Base-by-base conservation (phyloP, 2,797 vertebrate species). In the Trematomus bernacchii region DNA sequence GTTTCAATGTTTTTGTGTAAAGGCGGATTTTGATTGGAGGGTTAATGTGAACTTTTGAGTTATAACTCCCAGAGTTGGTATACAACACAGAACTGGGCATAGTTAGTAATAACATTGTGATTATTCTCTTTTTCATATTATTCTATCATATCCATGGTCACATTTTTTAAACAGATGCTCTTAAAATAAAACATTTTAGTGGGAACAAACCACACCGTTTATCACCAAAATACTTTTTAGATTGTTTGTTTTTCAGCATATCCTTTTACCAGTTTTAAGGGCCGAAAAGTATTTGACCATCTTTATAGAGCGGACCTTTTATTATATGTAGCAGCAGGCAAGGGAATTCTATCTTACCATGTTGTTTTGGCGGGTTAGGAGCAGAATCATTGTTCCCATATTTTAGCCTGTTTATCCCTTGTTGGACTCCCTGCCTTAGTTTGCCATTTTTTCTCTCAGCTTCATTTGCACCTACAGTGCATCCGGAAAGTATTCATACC, bases 181-280 rank as follows among this genome's bases (percentile, higher is more conserved):
- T 16, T 43, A 14, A 51, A 21, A 2, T 4, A 6, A 14, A 33
- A n/a, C 8, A 37, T 21, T 9, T 18, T 14, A 54, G 12, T 19
- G 8, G 42, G 18, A 14, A 10, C 44, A 10, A 19, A 54, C 50
- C 50, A 47, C 19, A 30, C 23, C 51, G 15, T 37, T 37, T 37
- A 37, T 37, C 33, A 37, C 8, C 33, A 37, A 37, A 37, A 61
- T 13, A 21, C 6, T 12, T 8, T 1, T 73, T 65, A 57, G 14
- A n/a, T 27, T 16, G 14, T 72, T 33, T 58, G 73, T 71, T 75
- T 78, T 78, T 30, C 50, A 30, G 64, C 68, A 66, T 53, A 76
- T 70, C 21, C 8, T 53, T 60, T 75, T 40, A 57, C 59, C 44
- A 40, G 8, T 33, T 75, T 75, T 30, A 68, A 55, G 47, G n/a